These are phyloP conservation scores for Mastomys coucha DNA, from an alignment of 2,113 vertebrate species.

Conservation along the genomic window DNA sequence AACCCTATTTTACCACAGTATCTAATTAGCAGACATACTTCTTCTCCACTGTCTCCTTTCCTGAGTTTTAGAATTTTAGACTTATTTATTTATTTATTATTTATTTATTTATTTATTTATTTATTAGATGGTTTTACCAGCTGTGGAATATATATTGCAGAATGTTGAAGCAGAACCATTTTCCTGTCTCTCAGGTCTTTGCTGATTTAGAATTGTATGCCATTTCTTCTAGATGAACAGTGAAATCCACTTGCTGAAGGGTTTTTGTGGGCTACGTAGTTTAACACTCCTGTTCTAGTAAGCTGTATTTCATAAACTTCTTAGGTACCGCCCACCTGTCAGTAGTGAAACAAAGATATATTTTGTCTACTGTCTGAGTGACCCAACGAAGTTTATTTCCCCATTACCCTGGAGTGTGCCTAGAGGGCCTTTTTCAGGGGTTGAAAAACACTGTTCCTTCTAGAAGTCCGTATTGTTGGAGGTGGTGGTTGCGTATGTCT, in stretches of 20 bases:
- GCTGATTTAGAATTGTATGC: not conserved
- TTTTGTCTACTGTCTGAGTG: not conserved
- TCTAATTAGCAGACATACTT: conserved; percentile 58
- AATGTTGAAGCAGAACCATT: not conserved
- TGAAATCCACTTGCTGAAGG: not conserved
- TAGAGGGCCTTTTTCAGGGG: conserved; percentile 5
- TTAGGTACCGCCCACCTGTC: not conserved
- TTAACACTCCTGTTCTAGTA: conserved; percentile 11
- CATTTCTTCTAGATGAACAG: conserved; percentile 30
- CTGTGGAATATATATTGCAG: not conserved
- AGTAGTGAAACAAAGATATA: not conserved
- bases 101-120: not conserved
- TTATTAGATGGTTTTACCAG: conserved; percentile 35
- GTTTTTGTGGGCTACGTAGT: conserved; percentile 18
- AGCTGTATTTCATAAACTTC: not conserved
- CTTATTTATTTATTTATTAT: not conserved
- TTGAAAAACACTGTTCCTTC: conserved; percentile 33
- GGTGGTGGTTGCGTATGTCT: not conserved
- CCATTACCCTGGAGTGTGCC: not conserved
- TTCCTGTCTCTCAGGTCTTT: not conserved
- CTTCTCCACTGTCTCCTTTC: conserved; percentile 22
- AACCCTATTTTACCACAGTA: conserved; percentile 54
- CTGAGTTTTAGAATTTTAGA: conserved; percentile 27
- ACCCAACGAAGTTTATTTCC: not conserved
- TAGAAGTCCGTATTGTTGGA: not conserved